Percentiles rank a stretch among this genome's conserved stretches.
These are phyloP conservation scores for Nycticebus coucang DNA, from an alignment of 2,113 vertebrate genomes.

Conservation along the genomic window DNA sequence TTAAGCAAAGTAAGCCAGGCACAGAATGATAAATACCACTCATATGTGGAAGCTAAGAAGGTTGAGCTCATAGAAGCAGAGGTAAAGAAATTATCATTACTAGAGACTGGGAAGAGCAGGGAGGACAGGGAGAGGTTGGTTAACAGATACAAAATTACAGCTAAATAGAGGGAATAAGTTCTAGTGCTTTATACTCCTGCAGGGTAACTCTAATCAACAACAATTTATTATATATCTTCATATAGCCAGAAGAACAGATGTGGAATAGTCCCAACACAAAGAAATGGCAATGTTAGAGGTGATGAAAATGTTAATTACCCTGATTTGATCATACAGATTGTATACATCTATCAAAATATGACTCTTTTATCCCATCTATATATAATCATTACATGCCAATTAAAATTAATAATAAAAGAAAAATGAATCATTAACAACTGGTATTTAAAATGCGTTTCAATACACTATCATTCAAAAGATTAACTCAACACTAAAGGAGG, in stretches of 20 bases:
- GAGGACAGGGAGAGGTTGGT: background rate
- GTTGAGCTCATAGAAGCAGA: background rate
- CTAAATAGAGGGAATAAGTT: background rate
- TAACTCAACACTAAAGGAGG: background rate
- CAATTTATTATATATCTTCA: background rate
- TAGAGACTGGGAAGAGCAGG: background rate
- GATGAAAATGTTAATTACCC: background rate
- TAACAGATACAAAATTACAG: background rate
- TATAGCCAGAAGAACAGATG: background rate
- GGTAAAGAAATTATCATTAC: background rate
- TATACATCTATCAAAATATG: background rate
- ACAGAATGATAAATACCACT: background rate
- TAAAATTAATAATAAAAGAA: background rate
- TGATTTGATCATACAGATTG: background rate
- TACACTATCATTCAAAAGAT: constrained; percentile 8
- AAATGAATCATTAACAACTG: background rate
- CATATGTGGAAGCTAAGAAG: background rate
- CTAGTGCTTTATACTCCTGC: background rate
- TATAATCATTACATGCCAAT: background rate
- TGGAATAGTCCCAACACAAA: background rate
- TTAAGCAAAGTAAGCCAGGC: background rate
- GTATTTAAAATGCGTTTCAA: background rate
- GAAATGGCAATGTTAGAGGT: background rate
- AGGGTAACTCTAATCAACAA: background rate
- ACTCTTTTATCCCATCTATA: background rate